These are phyloP conservation scores for Drosophila fulvimacula DNA, from an alignment of 2,888 invertebrate genomes.

Conservation along the genomic window DNA sequence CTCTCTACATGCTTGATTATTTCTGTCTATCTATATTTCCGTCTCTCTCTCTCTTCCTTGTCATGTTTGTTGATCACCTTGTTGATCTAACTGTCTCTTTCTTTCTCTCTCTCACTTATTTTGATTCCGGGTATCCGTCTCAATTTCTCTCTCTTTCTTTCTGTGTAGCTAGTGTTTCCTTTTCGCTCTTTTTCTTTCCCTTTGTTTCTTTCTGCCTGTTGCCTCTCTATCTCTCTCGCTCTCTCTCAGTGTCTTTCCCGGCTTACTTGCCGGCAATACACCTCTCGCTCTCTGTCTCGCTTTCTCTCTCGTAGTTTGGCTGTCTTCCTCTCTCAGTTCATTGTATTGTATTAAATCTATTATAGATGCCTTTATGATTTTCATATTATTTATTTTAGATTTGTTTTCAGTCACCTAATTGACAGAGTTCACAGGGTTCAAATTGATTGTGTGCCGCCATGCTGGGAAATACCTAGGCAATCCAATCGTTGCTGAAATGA, in stretches of 20 bases:
- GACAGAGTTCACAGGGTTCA: constrained; percentile 1
- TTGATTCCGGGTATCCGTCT: background rate
- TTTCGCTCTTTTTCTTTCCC: no score
- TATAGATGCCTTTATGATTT: no score
- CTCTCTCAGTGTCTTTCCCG: background rate
- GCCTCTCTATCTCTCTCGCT: background rate
- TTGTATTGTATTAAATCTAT: no score
- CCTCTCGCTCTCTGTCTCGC: background rate
- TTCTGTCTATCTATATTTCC: background rate
- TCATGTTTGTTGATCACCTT: background rate
- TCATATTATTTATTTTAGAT: background rate
- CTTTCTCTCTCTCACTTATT: background rate
- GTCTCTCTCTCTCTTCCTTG: background rate
- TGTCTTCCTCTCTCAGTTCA: no score
- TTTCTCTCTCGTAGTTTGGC: no score
- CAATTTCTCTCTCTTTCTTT: background rate
- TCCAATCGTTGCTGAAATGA: background rate
- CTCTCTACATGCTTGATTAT: background rate
- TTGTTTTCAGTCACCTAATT: background rate
- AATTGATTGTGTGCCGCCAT: background rate
- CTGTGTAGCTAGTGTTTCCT: no score
- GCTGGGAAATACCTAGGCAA: constrained; percentile 15
- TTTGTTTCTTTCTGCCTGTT: background rate
- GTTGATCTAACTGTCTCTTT: no score
- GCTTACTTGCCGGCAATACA: no score